Conservation (phyloP, 2,113 vertebrate species). For the Eonycteris spelaea region DNA sequence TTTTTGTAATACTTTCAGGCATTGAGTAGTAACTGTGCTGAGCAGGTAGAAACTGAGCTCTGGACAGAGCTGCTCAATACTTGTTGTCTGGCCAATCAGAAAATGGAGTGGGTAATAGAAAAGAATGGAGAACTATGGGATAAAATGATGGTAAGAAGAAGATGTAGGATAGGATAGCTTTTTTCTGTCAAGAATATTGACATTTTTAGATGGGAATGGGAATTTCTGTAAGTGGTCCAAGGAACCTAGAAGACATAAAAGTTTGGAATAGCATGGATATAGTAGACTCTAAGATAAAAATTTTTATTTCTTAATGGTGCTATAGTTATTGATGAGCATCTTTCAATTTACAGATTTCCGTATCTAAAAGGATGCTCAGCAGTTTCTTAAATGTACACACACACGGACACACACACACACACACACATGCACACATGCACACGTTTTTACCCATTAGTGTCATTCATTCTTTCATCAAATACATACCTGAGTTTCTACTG, state of each 20-base stretch:
- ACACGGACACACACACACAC: background rate
- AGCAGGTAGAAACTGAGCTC: background rate
- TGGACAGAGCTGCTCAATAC: background rate
- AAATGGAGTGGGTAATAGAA: background rate
- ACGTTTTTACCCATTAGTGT: background rate
- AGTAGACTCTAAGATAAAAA: background rate
- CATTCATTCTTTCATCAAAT: conserved; percentile 27
- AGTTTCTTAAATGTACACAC: background rate
- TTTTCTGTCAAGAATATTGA: background rate
- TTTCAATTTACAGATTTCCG: background rate
- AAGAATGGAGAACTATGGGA: background rate
- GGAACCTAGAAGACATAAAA: background rate
- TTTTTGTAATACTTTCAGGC: background rate
- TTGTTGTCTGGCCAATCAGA: conserved; percentile 27
- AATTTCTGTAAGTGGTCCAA: background rate
- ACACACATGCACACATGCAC: background rate
- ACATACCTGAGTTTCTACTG: conserved; percentile 6
- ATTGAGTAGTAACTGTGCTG: background rate
- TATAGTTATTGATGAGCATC: background rate
- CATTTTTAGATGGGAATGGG: background rate
- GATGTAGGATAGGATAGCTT: background rate
- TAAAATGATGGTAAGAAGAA: background rate
- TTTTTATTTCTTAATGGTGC: background rate
- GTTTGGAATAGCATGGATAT: background rate
- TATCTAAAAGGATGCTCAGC: background rate